Evolutionary conservation across 2,797 vertebrate species (phyloP).

Genomic region (Ptychadena robeensis): DNA sequence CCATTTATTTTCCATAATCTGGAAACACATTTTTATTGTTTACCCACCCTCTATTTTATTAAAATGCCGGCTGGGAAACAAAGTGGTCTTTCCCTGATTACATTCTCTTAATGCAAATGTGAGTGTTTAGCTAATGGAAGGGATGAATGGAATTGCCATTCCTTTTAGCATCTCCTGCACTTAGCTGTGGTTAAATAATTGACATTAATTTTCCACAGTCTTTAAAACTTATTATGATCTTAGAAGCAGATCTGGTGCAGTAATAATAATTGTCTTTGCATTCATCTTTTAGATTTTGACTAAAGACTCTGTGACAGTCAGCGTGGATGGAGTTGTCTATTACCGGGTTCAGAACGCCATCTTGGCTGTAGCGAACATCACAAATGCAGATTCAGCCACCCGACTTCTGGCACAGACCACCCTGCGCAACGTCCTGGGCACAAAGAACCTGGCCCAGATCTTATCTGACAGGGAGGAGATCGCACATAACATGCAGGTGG

Average conservation of each 20-base stretch:
- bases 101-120: neutral
- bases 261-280: neutral
- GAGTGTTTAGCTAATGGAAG: neutral
- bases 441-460: conserved; percentile 94
- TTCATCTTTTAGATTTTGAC: conserved; percentile 83
- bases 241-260: neutral
- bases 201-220: neutral
- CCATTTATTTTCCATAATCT: too few species aligned
- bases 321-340: conserved; percentile 94
- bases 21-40: too few species aligned
- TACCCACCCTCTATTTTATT: too few species aligned
- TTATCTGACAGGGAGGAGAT: conserved; percentile 95
- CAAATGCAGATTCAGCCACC: conserved; percentile 91
- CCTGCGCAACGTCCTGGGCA: conserved; percentile 92
- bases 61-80: too few species aligned
- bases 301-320: conserved; percentile 93
- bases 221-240: neutral
- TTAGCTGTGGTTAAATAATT: neutral
- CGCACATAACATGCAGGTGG: conserved; percentile 94
- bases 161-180: neutral
- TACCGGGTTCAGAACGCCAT: conserved; percentile 94
- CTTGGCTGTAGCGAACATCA: conserved; percentile 92
- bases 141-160: neutral
- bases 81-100: neutral
- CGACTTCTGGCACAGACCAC: conserved; percentile 93